Evolutionary conservation across 2,888 invertebrate species (phyloP), one percentile per base, ranked within the genome.

Genomic region (Cryptophagus acutangulus): DNA sequence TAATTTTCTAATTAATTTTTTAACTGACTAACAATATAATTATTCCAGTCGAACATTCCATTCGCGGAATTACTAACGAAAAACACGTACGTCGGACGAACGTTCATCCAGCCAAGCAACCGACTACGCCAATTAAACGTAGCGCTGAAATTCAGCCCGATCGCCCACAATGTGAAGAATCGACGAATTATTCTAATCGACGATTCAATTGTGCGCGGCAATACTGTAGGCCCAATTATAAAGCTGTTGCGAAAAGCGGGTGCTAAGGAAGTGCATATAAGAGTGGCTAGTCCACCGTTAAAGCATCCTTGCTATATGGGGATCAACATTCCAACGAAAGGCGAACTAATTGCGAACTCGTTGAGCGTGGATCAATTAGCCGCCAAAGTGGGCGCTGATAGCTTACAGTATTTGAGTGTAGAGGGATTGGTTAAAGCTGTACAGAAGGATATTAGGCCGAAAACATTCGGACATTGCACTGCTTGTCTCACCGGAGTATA

Each of bases 271-370:
- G 96, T 99, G 0, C 97, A 99, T 68, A 85, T 99, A 30, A 76
- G 96, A 59, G 89, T 99, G 55, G 97, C 97, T 25, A 96, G 96
- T 8, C 99, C 99, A 0, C 96, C 97, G 1, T 75, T 99, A 33
- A 82, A 83, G 59, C 87, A 85, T 69, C 93, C 95, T 0, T 99
- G 97, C 68, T 96, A 94, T 70, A 97, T 99, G 97, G 99, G 99
- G 36, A 97, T 99, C 64, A 97, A 99, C 71, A 99, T 99, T 53
- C 97, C 99, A n/a, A 96, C 96, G 0, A 75, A 83, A 36, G 89
- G 91, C 59, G 97, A 99, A 67, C 79, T 99, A 12, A 92, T 99
- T 54, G 97, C 96, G 38, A 95, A 96, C 71, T 82, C 82, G 62
- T 69, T 91, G 63, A 80, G 84, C 59, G 51, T 57, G 26, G 75